These are phyloP conservation scores for Spea multiplicata DNA, from an alignment of 2,113 vertebrate genomes.

Conservation along the genomic window DNA sequence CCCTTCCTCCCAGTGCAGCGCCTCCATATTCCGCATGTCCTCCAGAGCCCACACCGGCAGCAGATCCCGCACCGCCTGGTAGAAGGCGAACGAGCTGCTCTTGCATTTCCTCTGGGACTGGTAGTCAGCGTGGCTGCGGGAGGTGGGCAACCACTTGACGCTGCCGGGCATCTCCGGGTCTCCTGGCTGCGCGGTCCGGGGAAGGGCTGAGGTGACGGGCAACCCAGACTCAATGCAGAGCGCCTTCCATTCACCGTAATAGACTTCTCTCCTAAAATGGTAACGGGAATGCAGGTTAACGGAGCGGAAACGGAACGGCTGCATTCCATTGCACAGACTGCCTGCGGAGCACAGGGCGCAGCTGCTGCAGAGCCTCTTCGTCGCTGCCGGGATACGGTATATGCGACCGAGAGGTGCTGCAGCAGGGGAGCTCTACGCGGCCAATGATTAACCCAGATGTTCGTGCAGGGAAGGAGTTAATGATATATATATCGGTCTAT, in stretches of 20 bases:
- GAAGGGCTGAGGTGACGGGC: not conserved
- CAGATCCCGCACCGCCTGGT: slow-evolving; percentile 84
- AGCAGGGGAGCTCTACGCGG: not conserved
- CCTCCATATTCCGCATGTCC: slow-evolving; percentile 90
- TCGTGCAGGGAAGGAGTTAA: too few relatives aligned
- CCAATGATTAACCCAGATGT: too few relatives aligned
- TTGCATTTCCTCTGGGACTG: slow-evolving; percentile 85
- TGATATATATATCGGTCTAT: too few relatives aligned
- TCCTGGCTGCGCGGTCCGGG: slow-evolving; percentile 4
- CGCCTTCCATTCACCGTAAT: not conserved
- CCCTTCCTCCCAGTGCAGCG: slow-evolving; percentile 88
- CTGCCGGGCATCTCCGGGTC: slow-evolving; percentile 71
- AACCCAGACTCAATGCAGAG: not conserved
- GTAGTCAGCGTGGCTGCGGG: slow-evolving; percentile 57
- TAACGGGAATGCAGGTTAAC: not conserved
- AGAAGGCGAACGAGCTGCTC: slow-evolving; percentile 87
- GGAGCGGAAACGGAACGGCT: not conserved
- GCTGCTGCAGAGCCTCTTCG: not conserved
- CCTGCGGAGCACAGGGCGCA: not conserved
- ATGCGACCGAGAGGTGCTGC: not conserved
- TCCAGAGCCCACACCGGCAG: slow-evolving; percentile 88
- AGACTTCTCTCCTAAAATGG: slow-evolving; percentile 1
- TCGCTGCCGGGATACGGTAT: not conserved
- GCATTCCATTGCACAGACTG: not conserved
- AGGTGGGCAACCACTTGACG: slow-evolving; percentile 53